phyloP scores from a whole-genome alignment of 2,113 vertebrate species.

The Lutjanus erythropterus region DNA sequence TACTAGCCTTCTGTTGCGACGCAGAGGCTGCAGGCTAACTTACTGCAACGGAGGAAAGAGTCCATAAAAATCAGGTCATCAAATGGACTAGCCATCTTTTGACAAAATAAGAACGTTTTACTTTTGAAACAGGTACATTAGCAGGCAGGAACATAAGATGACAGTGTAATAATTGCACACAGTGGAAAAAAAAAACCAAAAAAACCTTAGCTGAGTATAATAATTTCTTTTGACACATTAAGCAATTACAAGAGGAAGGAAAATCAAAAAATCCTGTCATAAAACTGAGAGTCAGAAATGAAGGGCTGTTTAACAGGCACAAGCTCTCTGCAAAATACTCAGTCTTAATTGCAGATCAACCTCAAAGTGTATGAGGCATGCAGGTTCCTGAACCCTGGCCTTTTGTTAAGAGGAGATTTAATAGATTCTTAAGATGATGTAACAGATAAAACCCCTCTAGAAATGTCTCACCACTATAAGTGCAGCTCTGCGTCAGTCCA shows the following conservation, averaged over 20 bases:
- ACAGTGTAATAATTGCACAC: neutral
- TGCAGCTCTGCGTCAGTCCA: slow-evolving; percentile 7
- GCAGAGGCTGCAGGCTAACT: slow-evolving; percentile 69
- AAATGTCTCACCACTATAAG: slow-evolving; percentile 1
- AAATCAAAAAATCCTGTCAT: neutral
- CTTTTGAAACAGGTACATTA: slow-evolving; percentile 40
- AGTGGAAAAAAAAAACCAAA: too few relatives aligned
- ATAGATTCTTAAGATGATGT: slow-evolving; percentile 37
- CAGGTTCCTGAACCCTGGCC: slow-evolving; percentile 5
- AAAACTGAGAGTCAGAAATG: neutral
- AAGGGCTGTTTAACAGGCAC: neutral
- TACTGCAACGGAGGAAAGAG: slow-evolving; percentile 51
- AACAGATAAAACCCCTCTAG: slow-evolving; percentile 27
- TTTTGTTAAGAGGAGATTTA: slow-evolving; percentile 31
- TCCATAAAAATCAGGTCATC: slow-evolving; percentile 72
- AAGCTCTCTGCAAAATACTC: slow-evolving; percentile 17
- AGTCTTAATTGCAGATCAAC: slow-evolving; percentile 8
- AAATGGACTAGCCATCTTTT: slow-evolving; percentile 35
- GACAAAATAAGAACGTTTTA: slow-evolving; percentile 27
- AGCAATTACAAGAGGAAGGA: neutral
- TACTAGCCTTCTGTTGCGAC: slow-evolving; percentile 77
- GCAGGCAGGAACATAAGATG: neutral
- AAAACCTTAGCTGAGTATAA: neutral
- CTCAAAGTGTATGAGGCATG: slow-evolving; percentile 9
- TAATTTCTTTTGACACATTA: neutral